phyloP scores from a whole-genome alignment of 2,888 invertebrate species.

The Branchellion lobata region DNA sequence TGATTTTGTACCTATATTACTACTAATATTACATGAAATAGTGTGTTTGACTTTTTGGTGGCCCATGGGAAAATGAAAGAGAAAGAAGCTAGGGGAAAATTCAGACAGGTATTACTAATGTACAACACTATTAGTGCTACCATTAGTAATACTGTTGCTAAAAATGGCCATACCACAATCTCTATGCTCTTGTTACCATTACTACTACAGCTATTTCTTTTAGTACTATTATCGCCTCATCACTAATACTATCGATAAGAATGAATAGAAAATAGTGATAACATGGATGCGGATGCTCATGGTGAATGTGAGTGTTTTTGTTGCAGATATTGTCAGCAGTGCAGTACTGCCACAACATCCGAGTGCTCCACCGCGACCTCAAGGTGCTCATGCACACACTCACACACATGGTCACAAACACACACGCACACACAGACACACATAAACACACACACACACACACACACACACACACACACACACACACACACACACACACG shows the following conservation, averaged over 20 bases:
- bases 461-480: neutral
- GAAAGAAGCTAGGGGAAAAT: conserved; percentile 85
- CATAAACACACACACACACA: neutral
- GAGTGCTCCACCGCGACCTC: conserved; percentile 89
- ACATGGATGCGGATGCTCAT: neutral
- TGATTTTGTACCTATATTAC: neutral
- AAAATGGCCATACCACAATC: neutral
- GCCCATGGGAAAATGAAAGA: conserved; percentile 89
- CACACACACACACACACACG: neutral
- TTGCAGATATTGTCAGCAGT: conserved; percentile 95
- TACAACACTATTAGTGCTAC: conserved; percentile 21
- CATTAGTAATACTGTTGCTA: neutral
- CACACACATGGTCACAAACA: too few species aligned
- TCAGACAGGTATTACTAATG: conserved; percentile 71
- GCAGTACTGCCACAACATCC: conserved; percentile 99
- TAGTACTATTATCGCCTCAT: conserved; percentile 24
- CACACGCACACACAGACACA: neutral
- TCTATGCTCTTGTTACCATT: neutral
- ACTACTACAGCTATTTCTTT: neutral
- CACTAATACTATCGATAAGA: neutral
- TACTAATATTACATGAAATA: conserved; percentile 63
- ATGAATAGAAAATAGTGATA: neutral
- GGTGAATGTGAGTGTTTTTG: conserved; percentile 1
- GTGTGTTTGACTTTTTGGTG: conserved; percentile 91
- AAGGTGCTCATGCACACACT: conserved; percentile 64